Percentiles rank a stretch among this genome's conserved stretches.
Evolutionary conservation across 2,113 vertebrate genomes (phyloP).

Genomic region (Percopsis transmontana): DNA sequence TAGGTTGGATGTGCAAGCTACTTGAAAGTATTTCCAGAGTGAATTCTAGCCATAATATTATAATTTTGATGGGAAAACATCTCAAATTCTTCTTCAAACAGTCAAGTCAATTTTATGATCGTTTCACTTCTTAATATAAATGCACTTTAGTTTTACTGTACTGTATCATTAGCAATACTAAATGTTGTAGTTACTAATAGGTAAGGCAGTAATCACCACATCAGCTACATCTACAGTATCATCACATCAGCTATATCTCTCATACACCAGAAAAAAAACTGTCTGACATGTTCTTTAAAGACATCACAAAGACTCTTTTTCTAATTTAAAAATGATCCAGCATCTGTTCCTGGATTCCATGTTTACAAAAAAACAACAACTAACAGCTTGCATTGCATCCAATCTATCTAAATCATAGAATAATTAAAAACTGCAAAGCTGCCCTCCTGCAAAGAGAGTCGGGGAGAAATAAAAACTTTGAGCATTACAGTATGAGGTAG

Average conservation of each 20-base stretch:
- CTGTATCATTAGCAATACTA: background rate
- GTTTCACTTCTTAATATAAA: no score
- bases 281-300: constrained; percentile 13
- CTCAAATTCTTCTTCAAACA: no score
- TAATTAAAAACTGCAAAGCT: constrained; percentile 40
- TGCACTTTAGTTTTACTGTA: no score
- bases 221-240: background rate
- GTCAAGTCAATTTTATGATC: no score
- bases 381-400: constrained; percentile 5
- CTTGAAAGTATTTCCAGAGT: no score
- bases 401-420: constrained; percentile 31
- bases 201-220: background rate
- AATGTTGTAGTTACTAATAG: background rate
- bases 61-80: no score
- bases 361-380: constrained; percentile 22
- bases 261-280: background rate
- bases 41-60: no score
- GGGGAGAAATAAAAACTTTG: constrained; percentile 3
- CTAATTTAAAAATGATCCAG: constrained; percentile 5
- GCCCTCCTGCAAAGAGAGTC: constrained; percentile 3
- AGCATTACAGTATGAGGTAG: constrained; percentile 4
- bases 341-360: constrained; percentile 12
- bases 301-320: constrained; percentile 15
- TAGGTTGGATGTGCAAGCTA: no score
- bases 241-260: background rate